These are phyloP conservation scores for Atrichornis clamosus DNA, from an alignment of 2,113 vertebrate genomes.

Conservation along the genomic window DNA sequence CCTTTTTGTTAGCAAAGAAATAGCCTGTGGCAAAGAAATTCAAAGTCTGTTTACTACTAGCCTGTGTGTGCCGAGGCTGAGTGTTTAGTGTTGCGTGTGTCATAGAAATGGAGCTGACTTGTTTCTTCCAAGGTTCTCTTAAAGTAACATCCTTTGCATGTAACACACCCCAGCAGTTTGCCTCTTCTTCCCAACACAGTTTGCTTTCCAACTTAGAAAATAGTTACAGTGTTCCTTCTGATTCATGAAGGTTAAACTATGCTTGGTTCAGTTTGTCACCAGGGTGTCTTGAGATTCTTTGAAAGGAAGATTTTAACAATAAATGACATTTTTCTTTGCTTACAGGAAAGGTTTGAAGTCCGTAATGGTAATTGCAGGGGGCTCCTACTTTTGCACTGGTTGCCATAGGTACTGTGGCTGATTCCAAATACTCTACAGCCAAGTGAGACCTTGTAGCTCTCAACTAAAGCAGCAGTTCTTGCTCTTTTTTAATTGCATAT, in stretches of 20 bases:
- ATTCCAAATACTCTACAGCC: neutral
- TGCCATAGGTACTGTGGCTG: slow-evolving; percentile 26
- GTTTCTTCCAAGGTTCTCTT: neutral
- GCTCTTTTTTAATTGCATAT: neutral
- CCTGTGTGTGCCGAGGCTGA: neutral
- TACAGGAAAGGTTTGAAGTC: slow-evolving; percentile 1
- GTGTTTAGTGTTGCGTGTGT: neutral
- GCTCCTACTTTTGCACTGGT: neutral
- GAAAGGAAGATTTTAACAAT: neutral
- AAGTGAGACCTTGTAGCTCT: neutral
- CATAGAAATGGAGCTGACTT: neutral
- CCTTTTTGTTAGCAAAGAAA: neutral
- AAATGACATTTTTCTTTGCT: neutral
- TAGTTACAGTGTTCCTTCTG: neutral
- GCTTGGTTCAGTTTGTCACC: neutral
- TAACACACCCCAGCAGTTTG: neutral
- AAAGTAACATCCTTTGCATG: neutral
- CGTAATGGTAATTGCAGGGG: neutral
- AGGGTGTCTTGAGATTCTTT: neutral
- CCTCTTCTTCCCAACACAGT: neutral
- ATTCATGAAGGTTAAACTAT: neutral
- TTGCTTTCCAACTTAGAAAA: neutral
- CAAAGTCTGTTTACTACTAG: neutral
- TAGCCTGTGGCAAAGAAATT: slow-evolving; percentile 25
- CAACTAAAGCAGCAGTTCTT: neutral